Percentiles rank a stretch among this genome's conserved stretches.
These are phyloP conservation scores for Agonopterix heracliana DNA, from an alignment of 2,888 invertebrate species.

Conservation along the genomic window DNA sequence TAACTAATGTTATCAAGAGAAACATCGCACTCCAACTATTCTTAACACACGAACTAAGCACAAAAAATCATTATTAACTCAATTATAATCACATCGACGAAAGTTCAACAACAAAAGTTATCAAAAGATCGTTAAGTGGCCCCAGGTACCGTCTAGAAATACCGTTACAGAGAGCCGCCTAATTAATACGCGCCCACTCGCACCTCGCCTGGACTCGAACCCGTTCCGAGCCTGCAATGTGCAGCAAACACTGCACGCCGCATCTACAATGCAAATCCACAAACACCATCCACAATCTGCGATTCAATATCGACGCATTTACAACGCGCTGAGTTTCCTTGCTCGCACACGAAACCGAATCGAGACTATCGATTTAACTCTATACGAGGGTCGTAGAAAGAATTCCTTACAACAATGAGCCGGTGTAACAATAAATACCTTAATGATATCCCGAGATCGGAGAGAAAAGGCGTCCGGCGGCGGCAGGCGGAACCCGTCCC, in stretches of 20 bases:
- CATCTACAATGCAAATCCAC: constrained; percentile 69
- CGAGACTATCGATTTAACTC: constrained; percentile 68
- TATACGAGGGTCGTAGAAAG: constrained; percentile 62
- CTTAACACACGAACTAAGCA: constrained; percentile 19
- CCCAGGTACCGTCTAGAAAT: constrained; percentile 26
- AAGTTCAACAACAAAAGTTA: constrained; percentile 49
- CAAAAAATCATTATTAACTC: constrained; percentile 36
- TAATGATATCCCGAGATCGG: constrained; percentile 74
- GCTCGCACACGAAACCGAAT: constrained; percentile 41
- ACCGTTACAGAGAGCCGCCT: constrained; percentile 52
- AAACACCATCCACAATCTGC: constrained; percentile 55
- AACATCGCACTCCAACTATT: constrained; percentile 28
- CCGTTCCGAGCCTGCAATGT: constrained; percentile 39
- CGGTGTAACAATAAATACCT: constrained; percentile 76
- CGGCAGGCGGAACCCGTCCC: constrained; percentile 61
- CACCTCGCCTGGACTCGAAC: constrained; percentile 40
- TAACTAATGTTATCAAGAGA: constrained; percentile 32
- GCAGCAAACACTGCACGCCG: constrained; percentile 50
- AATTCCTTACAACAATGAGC: constrained; percentile 74
- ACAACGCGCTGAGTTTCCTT: constrained; percentile 30
- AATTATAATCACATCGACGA: constrained; percentile 44
- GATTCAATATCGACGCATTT: constrained; percentile 43
- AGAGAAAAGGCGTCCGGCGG: constrained; percentile 68
- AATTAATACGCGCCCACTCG: constrained; percentile 68
- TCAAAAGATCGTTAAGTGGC: constrained; percentile 57